These are phyloP conservation scores for Gopherus flavomarginatus DNA, from an alignment of 2,113 vertebrate species.

Conservation along the genomic window DNA sequence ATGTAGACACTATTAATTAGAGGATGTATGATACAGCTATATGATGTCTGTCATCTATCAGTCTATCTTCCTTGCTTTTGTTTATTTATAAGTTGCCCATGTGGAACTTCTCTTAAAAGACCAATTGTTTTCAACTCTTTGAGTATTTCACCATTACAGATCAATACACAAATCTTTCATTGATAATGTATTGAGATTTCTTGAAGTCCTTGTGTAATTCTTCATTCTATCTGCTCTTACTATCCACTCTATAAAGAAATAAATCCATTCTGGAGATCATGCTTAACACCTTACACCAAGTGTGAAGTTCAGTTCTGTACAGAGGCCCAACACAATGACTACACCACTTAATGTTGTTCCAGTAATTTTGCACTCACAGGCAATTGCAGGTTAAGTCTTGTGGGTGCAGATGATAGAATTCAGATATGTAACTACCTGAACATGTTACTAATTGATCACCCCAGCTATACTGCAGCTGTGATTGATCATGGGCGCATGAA, in stretches of 20 bases:
- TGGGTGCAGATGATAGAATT: not conserved
- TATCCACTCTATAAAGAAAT: not conserved
- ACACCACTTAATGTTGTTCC: not conserved
- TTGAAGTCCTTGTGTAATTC: fast-evolving
- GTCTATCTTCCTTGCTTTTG: not conserved
- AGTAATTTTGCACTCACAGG: not conserved
- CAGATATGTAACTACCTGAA: not conserved
- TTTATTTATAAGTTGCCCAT: not conserved
- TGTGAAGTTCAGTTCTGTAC: not conserved
- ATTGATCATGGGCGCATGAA: not conserved
- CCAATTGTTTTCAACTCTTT: not conserved
- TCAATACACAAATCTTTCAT: not conserved
- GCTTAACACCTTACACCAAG: not conserved
- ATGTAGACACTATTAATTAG: not conserved
- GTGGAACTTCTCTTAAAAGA: not conserved
- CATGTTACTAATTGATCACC: not conserved
- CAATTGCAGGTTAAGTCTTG: not conserved
- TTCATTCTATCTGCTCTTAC: not conserved
- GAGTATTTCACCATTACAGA: not conserved
- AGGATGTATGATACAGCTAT: not conserved
- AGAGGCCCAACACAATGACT: not conserved
- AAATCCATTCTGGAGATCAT: not conserved
- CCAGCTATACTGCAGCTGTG: not conserved
- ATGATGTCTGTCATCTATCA: not conserved
- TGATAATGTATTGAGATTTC: not conserved